Base-by-base conservation (phyloP, 92 coral and sea anemone genomes). In the Bergia sp. region DNA sequence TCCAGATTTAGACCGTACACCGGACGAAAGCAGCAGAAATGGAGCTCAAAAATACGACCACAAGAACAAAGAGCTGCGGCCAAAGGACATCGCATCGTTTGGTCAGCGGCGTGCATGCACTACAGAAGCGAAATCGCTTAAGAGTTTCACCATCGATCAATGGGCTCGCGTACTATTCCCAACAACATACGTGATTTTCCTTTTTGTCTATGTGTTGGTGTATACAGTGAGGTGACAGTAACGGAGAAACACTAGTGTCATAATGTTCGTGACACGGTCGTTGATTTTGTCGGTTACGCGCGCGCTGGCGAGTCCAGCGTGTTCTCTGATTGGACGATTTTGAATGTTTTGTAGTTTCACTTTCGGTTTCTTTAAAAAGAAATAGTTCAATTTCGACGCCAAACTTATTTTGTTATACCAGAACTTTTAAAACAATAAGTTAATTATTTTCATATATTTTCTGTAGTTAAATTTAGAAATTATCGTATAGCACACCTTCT, bases 91-190 rank as follows among this genome's bases (percentile, higher is more conserved):
- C 10, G 49, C 53, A 76, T 21, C 50, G 5, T 3, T 42, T 20
- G 47, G 53, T 76, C 80, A 38, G 80, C 53, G 53, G 80, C 45
- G 45, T 41, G 37, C 37, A n/a, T 50, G 37, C 45, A 42, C 21
- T 23, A 76, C n/a, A 5, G 16, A 76, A 3, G 16, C 12, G 16
- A 69, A 84, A 37, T 66, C 42, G 58, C 77, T 42, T 20, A 45
- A 66, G 79, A 4, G 42, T 20, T 84, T 67, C 13, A 71, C 57
- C 29, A 69, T 71, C 6, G 87, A 84, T 7, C 64, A 84, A 13
- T 8, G 5, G 49, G 77, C 87, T 20, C 87, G 87, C 41, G 87
- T 71, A 15, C 47, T 84, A 5, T 84, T 84, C 76, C 87, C 87
- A 2, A 39, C 64, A 2, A 41, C 66, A 12, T 84, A 84, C 38